Base-by-base conservation (phyloP, 2,888 invertebrate genomes). In the Dusona sp. region DNA sequence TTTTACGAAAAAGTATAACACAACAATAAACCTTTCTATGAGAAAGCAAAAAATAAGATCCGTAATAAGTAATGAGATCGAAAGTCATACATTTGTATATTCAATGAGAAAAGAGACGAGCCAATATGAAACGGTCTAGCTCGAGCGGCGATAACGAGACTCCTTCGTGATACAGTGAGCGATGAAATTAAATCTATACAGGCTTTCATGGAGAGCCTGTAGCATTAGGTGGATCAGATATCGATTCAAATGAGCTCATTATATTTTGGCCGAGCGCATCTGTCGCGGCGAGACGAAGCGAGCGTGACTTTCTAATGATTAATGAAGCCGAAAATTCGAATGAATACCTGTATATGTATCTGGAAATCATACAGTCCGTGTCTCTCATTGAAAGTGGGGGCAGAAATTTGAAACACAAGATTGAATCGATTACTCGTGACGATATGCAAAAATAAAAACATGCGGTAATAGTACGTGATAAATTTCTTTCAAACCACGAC, bases 241-340 rank as follows among this genome's bases (percentile, higher is more conserved):
- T 91, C 90, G 90, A 92, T 92, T 92, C 92, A 91, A 92, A 92
- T 91, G 92, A 92, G 91, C 91, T 92, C 91, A 91, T 92, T 92
- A 92, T 92, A 92, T 91, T 92, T 91, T 80, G 90, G 91, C 89
- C 86, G 89, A 87, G 89, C 87, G 87, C 77, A 77, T 83, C 75
- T 78, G 70, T 54, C 82, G 77, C 79, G 57, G 45, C 61, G 73
- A 45, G 74, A 48, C 88, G 88, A 90, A 88, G 88, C 89, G 88
- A 88, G 86, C 86, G 88, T 89, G 88, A 90, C 89, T 88, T 87
- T 89, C 88, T 87, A 88, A 90, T 90, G 88, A 90, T 90, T 89
- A 90, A 90, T 90, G 90, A 88, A 89, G 87, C 78, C 85, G 70
- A 83, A 84, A 81, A 75, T 78, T 85, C 36, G 75, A 81, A 29